phyloP scores from a whole-genome alignment of 92 coral and sea anemone species.

The Diadumene lineata region DNA sequence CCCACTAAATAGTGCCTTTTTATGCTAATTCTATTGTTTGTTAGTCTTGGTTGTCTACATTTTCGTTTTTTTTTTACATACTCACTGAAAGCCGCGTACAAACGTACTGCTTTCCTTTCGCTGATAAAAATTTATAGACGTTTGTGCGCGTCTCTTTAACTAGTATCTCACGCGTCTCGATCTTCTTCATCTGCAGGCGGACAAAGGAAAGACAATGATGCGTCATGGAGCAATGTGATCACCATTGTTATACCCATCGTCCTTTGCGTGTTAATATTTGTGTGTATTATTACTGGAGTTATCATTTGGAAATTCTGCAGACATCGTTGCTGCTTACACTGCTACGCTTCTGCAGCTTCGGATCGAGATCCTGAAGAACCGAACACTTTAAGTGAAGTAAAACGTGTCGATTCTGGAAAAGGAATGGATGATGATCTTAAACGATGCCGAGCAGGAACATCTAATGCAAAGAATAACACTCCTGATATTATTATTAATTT shows the following conservation, averaged over 20 bases:
- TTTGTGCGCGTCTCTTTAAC: not conserved
- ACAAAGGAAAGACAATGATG: conserved; percentile 8
- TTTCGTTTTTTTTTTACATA: no score
- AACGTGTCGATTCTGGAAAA: conserved; percentile 25
- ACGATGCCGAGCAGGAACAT: conserved; percentile 37
- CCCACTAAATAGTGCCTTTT: no score
- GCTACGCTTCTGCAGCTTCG: conserved; percentile 7
- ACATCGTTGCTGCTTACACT: conserved; percentile 45
- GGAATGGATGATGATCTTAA: conserved; percentile 24
- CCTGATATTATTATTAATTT: conserved; percentile 74
- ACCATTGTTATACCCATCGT: conserved; percentile 40
- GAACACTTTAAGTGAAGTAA: conserved; percentile 31
- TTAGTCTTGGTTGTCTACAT: no score
- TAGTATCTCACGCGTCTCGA: not conserved
- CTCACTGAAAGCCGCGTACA: no score
- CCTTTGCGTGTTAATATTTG: conserved; percentile 33
- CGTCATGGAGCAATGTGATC: not conserved
- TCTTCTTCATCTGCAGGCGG: not conserved
- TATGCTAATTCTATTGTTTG: no score
- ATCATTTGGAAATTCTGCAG: conserved; percentile 68
- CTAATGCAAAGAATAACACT: conserved; percentile 50
- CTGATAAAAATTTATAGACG: no score
- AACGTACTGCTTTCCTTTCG: no score
- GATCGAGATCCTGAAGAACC: conserved; percentile 41
- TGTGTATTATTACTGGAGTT: conserved; percentile 57